Conservation (phyloP, 2,113 vertebrate species). For the Corythaeola cristata region DNA sequence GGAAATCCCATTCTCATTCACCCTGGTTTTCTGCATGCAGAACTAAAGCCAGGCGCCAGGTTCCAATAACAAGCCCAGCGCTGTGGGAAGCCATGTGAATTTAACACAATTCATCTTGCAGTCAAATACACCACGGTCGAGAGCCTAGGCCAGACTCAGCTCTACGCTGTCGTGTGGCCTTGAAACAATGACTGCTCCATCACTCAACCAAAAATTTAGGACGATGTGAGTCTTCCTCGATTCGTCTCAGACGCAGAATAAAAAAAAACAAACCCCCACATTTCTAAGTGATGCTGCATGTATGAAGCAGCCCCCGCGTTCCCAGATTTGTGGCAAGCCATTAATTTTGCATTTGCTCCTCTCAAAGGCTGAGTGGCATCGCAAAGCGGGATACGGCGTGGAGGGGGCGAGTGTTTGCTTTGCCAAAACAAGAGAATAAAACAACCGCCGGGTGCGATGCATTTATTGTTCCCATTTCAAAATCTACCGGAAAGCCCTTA, state of each 20-base stretch:
- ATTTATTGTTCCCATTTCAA: constrained; percentile 56
- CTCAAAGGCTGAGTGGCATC: not conserved
- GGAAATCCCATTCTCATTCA: constrained; percentile 58
- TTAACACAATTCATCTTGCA: constrained; percentile 31
- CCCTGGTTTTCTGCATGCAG: not conserved
- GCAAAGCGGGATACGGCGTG: not conserved
- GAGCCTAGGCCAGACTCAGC: constrained; percentile 16
- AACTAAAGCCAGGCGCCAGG: not conserved
- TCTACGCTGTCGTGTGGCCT: not conserved
- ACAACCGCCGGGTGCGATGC: not conserved
- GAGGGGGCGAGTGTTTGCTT: constrained; percentile 4
- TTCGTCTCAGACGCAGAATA: not conserved
- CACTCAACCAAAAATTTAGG: constrained; percentile 14
- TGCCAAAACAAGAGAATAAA: constrained; percentile 25
- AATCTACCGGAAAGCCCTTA: constrained; percentile 70
- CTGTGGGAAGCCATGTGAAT: not conserved
- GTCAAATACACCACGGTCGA: constrained; percentile 2
- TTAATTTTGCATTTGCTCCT: constrained; percentile 4
- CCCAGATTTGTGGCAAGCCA: constrained; percentile 4
- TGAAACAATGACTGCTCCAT: constrained; percentile 46
- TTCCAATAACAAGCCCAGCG: constrained; percentile 3
- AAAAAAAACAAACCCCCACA: not conserved
- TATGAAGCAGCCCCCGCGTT: not conserved
- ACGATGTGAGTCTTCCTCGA: not conserved
- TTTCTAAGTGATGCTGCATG: not conserved